Percentiles rank a stretch among this genome's conserved stretches.
Conservation (phyloP, 2,113 vertebrate genomes). For the Manacus vitellinus region DNA sequence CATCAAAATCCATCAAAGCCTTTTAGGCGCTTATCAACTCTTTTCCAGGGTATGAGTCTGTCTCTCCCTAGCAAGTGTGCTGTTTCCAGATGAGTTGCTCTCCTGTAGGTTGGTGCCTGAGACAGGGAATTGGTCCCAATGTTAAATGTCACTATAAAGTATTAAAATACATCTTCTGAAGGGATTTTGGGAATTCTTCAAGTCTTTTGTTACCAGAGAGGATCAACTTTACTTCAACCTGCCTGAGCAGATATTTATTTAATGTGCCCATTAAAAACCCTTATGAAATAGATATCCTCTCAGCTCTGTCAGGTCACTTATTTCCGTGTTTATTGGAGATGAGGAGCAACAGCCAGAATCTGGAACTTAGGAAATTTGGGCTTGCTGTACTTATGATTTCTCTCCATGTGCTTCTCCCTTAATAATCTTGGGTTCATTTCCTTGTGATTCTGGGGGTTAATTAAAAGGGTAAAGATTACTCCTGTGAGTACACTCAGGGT, state of each 20-base stretch:
- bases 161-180: background rate
- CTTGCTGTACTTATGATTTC: background rate
- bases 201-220: background rate
- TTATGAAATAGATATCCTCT: background rate
- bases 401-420: background rate
- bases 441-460: background rate
- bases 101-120: background rate
- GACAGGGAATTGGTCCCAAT: background rate
- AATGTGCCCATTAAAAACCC: background rate
- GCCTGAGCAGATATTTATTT: background rate
- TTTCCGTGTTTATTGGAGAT: background rate
- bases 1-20: background rate
- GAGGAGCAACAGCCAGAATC: background rate
- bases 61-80: background rate
- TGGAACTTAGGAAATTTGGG: background rate
- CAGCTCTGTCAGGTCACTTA: background rate
- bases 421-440: background rate
- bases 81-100: background rate
- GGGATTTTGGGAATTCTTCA: background rate
- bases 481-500: background rate
- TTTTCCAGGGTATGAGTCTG: background rate
- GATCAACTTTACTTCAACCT: background rate
- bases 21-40: background rate
- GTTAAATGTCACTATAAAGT: background rate
- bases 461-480: slow-evolving; percentile 16